Conservation (phyloP, 53 echinoderm and acorn worm genomes). For the Actinopyga echinites region DNA sequence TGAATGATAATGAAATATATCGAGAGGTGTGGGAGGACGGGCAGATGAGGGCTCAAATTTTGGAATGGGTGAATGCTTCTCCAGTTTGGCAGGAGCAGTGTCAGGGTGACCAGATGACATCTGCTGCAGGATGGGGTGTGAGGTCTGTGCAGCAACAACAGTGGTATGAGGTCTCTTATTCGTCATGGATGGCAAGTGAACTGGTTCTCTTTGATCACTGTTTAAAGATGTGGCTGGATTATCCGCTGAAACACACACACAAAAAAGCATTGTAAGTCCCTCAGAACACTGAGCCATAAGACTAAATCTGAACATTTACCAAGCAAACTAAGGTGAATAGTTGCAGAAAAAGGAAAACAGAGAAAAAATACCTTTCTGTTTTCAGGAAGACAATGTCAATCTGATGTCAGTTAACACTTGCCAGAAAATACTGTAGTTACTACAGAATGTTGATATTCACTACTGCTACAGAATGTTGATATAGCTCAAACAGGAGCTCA, state of each 20-base stretch:
- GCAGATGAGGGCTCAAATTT: slow-evolving; percentile 79
- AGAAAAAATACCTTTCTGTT: too few species aligned
- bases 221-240: slow-evolving; percentile 90
- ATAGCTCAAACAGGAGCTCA: too few species aligned
- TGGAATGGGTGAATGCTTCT: slow-evolving; percentile 66
- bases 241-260: slow-evolving; percentile 60
- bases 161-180: neutral
- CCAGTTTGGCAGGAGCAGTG: slow-evolving; percentile 65
- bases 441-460: too few species aligned
- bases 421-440: too few species aligned
- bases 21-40: slow-evolving; percentile 78
- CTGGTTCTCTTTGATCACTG: slow-evolving; percentile 64
- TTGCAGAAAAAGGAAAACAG: too few species aligned
- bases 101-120: slow-evolving; percentile 56
- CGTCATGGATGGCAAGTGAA: slow-evolving; percentile 56
- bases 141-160: neutral
- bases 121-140: slow-evolving; percentile 36
- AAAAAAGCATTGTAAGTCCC: neutral
- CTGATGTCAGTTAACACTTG: too few species aligned
- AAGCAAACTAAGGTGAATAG: too few species aligned
- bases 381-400: too few species aligned
- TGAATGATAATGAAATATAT: slow-evolving; percentile 98
- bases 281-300: neutral
- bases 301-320: neutral
- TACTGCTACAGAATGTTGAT: too few species aligned